phyloP scores from a whole-genome alignment of 2,888 invertebrate species.

The Polyploca ridens region DNA sequence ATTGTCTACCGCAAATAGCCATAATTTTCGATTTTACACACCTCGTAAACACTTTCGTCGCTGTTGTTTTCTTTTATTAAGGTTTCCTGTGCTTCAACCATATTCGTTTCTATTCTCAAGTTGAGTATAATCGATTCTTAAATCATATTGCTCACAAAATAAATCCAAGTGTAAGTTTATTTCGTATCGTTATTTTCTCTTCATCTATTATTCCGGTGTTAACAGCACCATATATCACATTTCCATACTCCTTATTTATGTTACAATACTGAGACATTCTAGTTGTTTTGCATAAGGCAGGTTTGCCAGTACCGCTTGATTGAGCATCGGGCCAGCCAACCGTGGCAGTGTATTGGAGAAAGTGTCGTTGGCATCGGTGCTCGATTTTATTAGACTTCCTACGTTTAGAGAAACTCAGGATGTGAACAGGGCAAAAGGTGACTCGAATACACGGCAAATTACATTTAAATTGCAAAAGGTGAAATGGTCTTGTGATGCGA shows the following conservation, averaged over 20 bases:
- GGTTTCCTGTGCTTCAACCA: conserved; percentile 15
- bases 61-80: conserved; percentile 24
- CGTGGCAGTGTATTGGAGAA: conserved; percentile 26
- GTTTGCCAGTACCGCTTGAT: conserved; percentile 19
- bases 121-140: not conserved
- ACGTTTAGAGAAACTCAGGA: conserved; percentile 48
- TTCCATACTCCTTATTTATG: conserved; percentile 1
- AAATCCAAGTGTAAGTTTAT: not conserved
- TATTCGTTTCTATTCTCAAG: not conserved
- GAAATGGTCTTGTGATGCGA: conserved; percentile 20
- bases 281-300: conserved; percentile 10
- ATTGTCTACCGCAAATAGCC: conserved; percentile 26
- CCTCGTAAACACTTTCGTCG: conserved; percentile 31
- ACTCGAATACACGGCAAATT: conserved; percentile 32
- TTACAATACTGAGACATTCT: conserved; percentile 1
- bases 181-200: too few species aligned
- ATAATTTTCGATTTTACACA: conserved; percentile 45
- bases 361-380: conserved; percentile 33
- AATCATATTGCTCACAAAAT: not conserved
- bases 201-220: not conserved
- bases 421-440: conserved; percentile 32
- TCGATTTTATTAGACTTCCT: conserved; percentile 40
- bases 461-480: conserved; percentile 24
- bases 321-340: conserved; percentile 24
- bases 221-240: not conserved